Evolutionary conservation across 2,797 vertebrate genomes (phyloP).

Genomic region (Echiichthys vipera): DNA sequence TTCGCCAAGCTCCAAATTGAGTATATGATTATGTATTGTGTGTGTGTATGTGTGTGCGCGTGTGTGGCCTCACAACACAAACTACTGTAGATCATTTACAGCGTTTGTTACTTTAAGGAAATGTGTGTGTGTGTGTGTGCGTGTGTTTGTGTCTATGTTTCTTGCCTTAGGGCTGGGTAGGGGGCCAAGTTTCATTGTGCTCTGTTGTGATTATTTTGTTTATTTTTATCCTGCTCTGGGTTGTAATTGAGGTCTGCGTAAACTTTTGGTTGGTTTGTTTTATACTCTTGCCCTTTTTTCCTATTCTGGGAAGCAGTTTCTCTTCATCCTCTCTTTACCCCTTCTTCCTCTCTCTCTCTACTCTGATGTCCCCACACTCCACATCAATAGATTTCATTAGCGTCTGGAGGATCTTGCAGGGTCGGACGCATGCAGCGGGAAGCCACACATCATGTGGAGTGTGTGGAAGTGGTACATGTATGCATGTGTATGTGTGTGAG

Average conservation of each 20-base stretch:
- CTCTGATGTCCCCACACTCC: slow-evolving; percentile 82
- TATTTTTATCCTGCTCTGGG: slow-evolving; percentile 80
- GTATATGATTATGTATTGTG: slow-evolving; percentile 60
- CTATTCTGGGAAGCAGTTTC: slow-evolving; percentile 74
- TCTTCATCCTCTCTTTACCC: slow-evolving; percentile 59
- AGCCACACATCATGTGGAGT: slow-evolving; percentile 78
- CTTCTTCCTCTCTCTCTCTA: slow-evolving; percentile 52
- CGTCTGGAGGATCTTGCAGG: slow-evolving; percentile 78
- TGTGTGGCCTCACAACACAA: slow-evolving; percentile 42
- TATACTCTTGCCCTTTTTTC: slow-evolving; percentile 64
- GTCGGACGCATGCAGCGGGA: slow-evolving; percentile 76
- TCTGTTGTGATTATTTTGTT: slow-evolving; percentile 82
- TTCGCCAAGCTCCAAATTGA: slow-evolving; percentile 48
- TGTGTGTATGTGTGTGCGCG: slow-evolving; percentile 57
- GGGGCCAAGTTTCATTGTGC: slow-evolving; percentile 71
- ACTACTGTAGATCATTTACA: slow-evolving; percentile 46
- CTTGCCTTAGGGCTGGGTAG: slow-evolving; percentile 50
- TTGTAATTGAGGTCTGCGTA: slow-evolving; percentile 84
- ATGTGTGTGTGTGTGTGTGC: slow-evolving; percentile 19
- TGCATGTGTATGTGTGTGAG: slow-evolving; percentile 35
- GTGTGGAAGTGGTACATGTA: slow-evolving; percentile 72
- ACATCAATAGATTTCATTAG: slow-evolving; percentile 88
- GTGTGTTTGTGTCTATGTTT: not conserved
- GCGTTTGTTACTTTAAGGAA: slow-evolving; percentile 55
- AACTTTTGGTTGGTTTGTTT: slow-evolving; percentile 79